These are phyloP conservation scores for Lemur catta DNA, from an alignment of 2,797 vertebrate genomes.

Conservation along the genomic window DNA sequence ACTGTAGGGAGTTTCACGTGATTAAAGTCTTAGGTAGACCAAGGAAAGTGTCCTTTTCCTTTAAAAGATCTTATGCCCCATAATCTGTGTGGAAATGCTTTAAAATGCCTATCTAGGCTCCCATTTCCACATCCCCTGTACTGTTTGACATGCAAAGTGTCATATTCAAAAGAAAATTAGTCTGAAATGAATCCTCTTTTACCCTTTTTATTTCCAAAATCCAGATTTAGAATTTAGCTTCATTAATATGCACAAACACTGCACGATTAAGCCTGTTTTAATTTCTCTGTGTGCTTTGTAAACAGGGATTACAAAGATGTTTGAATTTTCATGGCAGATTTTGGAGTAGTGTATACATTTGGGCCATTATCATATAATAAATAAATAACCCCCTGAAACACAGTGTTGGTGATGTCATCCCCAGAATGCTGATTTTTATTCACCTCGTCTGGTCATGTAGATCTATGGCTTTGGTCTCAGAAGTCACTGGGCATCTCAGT, in stretches of 20 bases:
- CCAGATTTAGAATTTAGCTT: constrained; percentile 83
- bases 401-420: constrained; percentile 52
- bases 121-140: constrained; percentile 39
- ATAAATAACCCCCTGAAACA: constrained; percentile 74
- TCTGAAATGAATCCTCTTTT: constrained; percentile 84
- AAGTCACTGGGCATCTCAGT: constrained; percentile 52
- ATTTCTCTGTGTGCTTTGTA: constrained; percentile 86
- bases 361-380: constrained; percentile 80
- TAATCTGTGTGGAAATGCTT: constrained; percentile 53
- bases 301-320: constrained; percentile 84
- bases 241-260: constrained; percentile 86
- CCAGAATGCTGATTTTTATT: constrained; percentile 64
- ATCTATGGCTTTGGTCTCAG: neutral
- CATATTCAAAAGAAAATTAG: constrained; percentile 83
- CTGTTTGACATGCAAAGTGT: constrained; percentile 81
- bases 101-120: constrained; percentile 61
- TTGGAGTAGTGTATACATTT: constrained; percentile 81
- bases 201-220: constrained; percentile 81
- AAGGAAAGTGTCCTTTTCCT: neutral
- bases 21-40: neutral
- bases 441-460: constrained; percentile 48
- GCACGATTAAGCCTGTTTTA: constrained; percentile 86
- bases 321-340: constrained; percentile 84
- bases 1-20: neutral
- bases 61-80: constrained; percentile 8